A percentile compares a stretch with the other conserved stretches of the same genome.
phyloP scores from a whole-genome alignment of 2,797 vertebrate species.

The Rhynchonycteris naso region DNA sequence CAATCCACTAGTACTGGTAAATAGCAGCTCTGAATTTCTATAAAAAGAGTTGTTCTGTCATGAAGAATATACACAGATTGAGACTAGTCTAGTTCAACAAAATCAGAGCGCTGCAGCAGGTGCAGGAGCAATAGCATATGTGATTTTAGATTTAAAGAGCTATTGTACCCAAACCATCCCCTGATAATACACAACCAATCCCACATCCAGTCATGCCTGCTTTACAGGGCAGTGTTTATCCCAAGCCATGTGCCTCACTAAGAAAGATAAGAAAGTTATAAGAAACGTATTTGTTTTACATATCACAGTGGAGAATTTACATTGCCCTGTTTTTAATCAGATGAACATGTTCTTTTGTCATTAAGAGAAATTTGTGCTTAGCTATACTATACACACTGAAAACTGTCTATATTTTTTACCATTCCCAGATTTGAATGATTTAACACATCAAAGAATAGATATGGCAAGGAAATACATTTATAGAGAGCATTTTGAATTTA shows the following conservation, averaged over 20 bases:
- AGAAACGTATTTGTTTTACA: conserved; percentile 50
- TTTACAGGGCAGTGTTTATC: background rate
- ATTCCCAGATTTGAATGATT: background rate
- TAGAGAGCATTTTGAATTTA: background rate
- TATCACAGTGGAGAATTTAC: conserved; percentile 14
- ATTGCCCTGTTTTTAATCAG: background rate
- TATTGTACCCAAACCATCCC: conserved; percentile 37
- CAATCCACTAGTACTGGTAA: background rate
- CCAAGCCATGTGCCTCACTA: background rate
- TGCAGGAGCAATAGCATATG: conserved; percentile 54
- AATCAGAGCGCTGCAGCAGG: conserved; percentile 66
- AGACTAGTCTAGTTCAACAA: background rate
- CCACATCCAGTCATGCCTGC: background rate
- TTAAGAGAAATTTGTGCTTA: conserved; percentile 10
- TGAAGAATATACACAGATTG: background rate
- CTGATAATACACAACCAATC: conserved; percentile 61
- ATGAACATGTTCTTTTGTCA: background rate
- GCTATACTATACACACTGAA: background rate
- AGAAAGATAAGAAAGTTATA: background rate
- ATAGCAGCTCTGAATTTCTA: background rate
- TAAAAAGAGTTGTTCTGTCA: background rate
- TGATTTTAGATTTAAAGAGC: background rate
- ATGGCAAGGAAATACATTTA: background rate
- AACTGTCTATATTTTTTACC: background rate
- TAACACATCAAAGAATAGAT: background rate